Base-by-base conservation (phyloP, 1,140 invertebrate species). In the Bombus waltoni region DNA sequence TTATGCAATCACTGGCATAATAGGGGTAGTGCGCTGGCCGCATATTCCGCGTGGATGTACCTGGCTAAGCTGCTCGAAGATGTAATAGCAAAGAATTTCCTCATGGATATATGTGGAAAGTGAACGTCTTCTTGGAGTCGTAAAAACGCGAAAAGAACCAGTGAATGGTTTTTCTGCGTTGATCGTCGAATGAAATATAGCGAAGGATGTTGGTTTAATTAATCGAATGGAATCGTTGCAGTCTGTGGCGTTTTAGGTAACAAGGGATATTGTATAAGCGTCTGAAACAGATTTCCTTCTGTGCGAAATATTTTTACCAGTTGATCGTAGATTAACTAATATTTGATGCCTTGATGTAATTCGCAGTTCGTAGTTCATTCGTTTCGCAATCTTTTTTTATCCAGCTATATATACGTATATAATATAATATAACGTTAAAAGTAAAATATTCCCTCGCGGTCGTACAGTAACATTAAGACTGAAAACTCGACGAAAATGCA, bases 1-100 rank as follows among this genome's bases (percentile, higher is more conserved):
- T 89, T 88, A 86, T 62, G 87, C 87, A 88, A 89, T 42, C 53
- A 18, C 32, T 40, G 40, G 32, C 68, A 70, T 86, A 78, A 89
- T 82, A 74, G 79, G 70, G 66, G 70, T 71, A 80, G 18, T 59
- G n/a, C 15, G 40, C 47, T 42, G 76, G 74, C 75, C 47, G 59
- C 40, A 57, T 44, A 38, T n/a, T 78, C 25, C 8, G 25, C 32
- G 25, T 35, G 18, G 32, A 35, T 40, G 25, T 68, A 32, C 25
- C 5, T 32, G 68, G 18, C 40, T 22, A 42, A 18, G 2, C 76
- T 53, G 42, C 9, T 13, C 15, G 11, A 66, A 68, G n/a, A 32
- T 35, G 18, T 71, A 44, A 57, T 18, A 22, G 28, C 28, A 57
- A 77, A 40, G 62, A 42, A 53, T 32, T 57, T 83, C 11, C 65